phyloP scores from a whole-genome alignment of 2,113 vertebrate genomes.

The Numida meleagris region DNA sequence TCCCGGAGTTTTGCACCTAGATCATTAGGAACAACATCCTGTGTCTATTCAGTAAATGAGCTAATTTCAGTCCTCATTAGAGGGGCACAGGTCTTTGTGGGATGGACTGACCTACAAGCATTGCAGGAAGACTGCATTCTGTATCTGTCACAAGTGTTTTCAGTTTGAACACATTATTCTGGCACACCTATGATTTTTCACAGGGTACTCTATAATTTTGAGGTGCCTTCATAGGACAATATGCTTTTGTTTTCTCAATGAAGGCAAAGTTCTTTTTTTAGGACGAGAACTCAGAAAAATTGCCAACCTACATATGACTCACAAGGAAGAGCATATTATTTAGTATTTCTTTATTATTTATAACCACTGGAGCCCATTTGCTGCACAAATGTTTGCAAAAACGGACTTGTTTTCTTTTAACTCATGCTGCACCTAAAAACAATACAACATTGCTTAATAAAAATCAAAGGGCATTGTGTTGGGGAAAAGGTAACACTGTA shows the following conservation, averaged over 20 bases:
- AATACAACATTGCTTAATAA: background rate
- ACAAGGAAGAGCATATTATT: background rate
- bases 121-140: background rate
- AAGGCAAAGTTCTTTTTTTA: background rate
- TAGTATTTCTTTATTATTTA: slow-evolving; percentile 12
- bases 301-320: background rate
- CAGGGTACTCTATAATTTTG: background rate
- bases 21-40: background rate
- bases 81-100: background rate
- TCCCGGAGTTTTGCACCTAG: background rate
- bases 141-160: background rate
- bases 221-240: background rate
- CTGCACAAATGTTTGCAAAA: background rate
- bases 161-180: background rate
- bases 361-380: background rate
- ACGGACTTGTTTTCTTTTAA: background rate
- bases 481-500: background rate
- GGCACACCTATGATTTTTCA: background rate
- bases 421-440: background rate
- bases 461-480: background rate
- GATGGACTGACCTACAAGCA: background rate
- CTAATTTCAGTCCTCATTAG: background rate
- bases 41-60: background rate
- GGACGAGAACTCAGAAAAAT: background rate
- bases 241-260: background rate